These are phyloP conservation scores for Euplexia lucipara DNA, from an alignment of 2,888 invertebrate genomes.

Conservation along the genomic window DNA sequence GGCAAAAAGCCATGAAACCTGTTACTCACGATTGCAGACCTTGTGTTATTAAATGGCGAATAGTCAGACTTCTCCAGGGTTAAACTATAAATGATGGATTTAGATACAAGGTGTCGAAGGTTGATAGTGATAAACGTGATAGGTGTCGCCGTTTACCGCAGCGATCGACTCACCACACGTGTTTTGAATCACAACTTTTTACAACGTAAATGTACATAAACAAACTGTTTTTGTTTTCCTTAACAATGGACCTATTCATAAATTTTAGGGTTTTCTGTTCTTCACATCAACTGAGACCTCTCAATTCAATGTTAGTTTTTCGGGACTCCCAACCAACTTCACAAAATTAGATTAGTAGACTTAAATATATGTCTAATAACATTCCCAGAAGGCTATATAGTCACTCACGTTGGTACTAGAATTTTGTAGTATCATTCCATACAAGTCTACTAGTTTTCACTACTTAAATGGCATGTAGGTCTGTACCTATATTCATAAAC, in stretches of 20 bases:
- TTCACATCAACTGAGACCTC: conserved; percentile 4
- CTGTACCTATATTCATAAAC: conserved; percentile 62
- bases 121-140: conserved; percentile 36
- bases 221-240: conserved; percentile 23
- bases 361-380: conserved; percentile 24
- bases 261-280: conserved; percentile 3
- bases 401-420: conserved; percentile 26
- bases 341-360: conserved; percentile 37
- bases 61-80: background rate
- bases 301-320: conserved; percentile 11
- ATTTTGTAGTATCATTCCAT: conserved; percentile 51
- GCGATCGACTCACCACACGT: conserved; percentile 49
- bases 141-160: conserved; percentile 50
- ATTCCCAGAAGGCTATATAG: conserved; percentile 36
- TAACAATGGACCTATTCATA: conserved; percentile 17
- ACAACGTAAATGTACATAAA: conserved; percentile 32
- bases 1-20: conserved; percentile 36
- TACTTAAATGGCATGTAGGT: conserved; percentile 51
- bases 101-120: conserved; percentile 29
- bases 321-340: conserved; percentile 1
- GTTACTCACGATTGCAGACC: conserved; percentile 34
- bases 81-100: conserved; percentile 5
- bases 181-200: conserved; percentile 42
- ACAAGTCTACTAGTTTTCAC: conserved; percentile 55
- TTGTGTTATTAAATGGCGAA: conserved; percentile 14